Evolutionary conservation across 1,140 invertebrate species (phyloP).

Genomic region (Proctacanthus coquilletti): DNA sequence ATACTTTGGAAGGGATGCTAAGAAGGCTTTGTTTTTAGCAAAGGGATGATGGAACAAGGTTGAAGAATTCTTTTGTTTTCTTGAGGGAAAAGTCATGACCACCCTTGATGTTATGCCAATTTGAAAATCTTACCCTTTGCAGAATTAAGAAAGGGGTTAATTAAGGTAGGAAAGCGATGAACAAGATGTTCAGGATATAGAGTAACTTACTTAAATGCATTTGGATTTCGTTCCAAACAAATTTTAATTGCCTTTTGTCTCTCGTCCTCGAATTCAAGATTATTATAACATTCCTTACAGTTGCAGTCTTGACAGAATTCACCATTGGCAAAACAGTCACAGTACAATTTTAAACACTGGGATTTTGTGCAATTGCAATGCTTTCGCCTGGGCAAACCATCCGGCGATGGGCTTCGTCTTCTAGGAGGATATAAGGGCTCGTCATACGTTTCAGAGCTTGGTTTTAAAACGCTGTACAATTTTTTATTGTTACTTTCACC

Average conservation of each 20-base stretch:
- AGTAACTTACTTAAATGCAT: conserved; percentile 54
- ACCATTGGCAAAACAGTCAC: conserved; percentile 99
- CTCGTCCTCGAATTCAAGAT: conserved; percentile 90
- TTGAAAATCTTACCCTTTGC: not conserved
- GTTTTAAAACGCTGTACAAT: not conserved
- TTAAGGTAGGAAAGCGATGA: too few relatives aligned
- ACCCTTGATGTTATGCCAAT: too few relatives aligned
- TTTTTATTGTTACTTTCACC: conserved; percentile 10
- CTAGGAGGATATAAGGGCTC: not conserved
- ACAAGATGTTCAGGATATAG: too few relatives aligned
- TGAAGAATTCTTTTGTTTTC: too few relatives aligned
- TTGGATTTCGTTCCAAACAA: conserved; percentile 86
- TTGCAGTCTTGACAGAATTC: conserved; percentile 98
- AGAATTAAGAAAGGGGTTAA: conserved; percentile 4
- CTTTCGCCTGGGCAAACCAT: conserved; percentile 15
- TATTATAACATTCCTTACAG: conserved; percentile 96
- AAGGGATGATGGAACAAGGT: too few relatives aligned
- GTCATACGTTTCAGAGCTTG: not conserved
- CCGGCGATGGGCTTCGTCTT: conserved; percentile 6
- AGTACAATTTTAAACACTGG: conserved; percentile 96
- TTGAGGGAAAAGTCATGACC: too few relatives aligned
- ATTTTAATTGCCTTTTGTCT: conserved; percentile 83
- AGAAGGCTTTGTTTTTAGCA: too few relatives aligned
- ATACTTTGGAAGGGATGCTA: too few relatives aligned
- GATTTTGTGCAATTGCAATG: conserved; percentile 97